Base-by-base conservation (phyloP, 2,797 vertebrate genomes). In the Danio albolineatus region DNA sequence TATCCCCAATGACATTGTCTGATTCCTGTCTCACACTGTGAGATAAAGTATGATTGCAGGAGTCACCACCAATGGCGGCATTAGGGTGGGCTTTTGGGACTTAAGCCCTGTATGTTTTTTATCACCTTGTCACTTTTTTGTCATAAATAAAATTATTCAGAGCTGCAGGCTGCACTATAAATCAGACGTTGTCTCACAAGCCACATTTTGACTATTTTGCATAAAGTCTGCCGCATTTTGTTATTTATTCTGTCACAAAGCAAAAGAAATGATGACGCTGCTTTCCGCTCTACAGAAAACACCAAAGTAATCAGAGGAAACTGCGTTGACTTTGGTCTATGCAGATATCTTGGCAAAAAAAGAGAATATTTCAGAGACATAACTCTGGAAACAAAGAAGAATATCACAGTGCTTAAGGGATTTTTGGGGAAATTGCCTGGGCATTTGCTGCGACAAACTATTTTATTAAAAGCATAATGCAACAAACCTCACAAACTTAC, bases 151-250 rank as follows among this genome's bases (percentile, higher is more conserved):
- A 71, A 54, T 54, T 41, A 71, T 71, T 54, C 49, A 41, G 36
- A 71, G 67, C 67, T 71, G n/a, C 49, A 70, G 67, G 36, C 67
- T 54, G n/a, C 67, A 39, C 67, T 54, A 70, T 70, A 54, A 70
- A 70, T 70, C 67, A 70, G 51, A 70, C n/a, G 10, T 39, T 2
- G 49, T 70, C 67, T 70, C 3, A n/a, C 66, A 13, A 70, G 49
- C 10, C 49, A 17, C 49, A 17, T 70, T 70, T 70, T 19, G 49
- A 54, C 67, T 19, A 38, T 70, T 70, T 54, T 41, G 67, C 49
- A 54, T 70, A 70, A 70, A 70, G 36, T 70, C 49, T 70, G 49
- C n/a, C 0, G 1, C 38, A 54, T 54, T 70, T 41, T 39, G 49
- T 70, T 70, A 41, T 70, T 70, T 54, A 70, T 70, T 70, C 67